phyloP scores from a whole-genome alignment of 1,140 invertebrate genomes.

The Pseudomyrmex gracilis region DNA sequence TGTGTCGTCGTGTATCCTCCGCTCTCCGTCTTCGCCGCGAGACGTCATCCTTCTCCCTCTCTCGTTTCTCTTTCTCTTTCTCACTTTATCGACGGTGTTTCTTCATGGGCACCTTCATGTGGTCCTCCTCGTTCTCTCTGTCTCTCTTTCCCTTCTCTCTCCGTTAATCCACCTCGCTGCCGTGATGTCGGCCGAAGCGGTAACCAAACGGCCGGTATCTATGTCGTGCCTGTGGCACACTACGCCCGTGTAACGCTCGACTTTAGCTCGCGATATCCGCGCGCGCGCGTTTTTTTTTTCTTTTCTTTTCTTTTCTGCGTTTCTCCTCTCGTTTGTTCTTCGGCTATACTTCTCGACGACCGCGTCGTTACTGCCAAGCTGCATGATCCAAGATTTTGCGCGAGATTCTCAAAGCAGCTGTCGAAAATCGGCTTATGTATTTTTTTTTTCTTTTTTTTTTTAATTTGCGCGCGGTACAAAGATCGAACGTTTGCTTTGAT shows the following conservation, averaged over 20 bases:
- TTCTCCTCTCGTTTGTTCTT: not conserved
- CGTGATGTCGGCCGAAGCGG: slow-evolving; percentile 26
- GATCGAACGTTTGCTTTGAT: not conserved
- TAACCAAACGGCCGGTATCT: slow-evolving; percentile 50
- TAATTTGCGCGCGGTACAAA: not conserved
- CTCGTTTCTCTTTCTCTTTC: slow-evolving; percentile 11
- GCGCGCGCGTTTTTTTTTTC: not conserved
- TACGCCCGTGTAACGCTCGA: slow-evolving; percentile 23
- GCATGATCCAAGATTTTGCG: not conserved
- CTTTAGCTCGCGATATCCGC: slow-evolving; percentile 28
- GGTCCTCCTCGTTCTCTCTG: slow-evolving; percentile 15
- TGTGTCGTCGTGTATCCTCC: slow-evolving; percentile 31
- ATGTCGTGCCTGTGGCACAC: slow-evolving; percentile 37
- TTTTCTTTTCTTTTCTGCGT: not conserved
- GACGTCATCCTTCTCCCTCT: slow-evolving; percentile 28
- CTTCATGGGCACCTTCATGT: not conserved
- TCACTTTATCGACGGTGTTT: not conserved
- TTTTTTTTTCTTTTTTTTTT: not conserved
- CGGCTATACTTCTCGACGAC: slow-evolving; percentile 12
- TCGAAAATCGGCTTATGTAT: not conserved
- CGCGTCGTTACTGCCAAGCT: not conserved
- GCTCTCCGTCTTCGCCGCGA: slow-evolving; percentile 26
- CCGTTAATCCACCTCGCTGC: slow-evolving; percentile 49
- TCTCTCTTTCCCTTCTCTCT: slow-evolving; percentile 26
- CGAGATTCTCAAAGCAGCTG: not conserved